Base-by-base conservation (phyloP, 92 coral and sea anemone genomes). In the Siderastrea siderea region DNA sequence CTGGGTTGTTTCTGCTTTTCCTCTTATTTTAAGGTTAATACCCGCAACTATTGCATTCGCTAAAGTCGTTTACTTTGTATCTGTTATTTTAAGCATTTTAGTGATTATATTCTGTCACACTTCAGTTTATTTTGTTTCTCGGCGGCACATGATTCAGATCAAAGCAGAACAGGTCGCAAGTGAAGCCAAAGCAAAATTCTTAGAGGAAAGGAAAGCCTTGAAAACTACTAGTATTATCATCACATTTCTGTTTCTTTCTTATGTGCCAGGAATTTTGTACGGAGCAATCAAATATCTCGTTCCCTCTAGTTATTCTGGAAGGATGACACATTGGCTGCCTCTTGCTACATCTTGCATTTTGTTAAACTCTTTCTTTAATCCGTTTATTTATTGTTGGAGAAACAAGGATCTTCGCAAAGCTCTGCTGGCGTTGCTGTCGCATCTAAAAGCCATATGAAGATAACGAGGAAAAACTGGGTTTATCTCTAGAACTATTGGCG, bases 191-290 rank as follows among this genome's bases (percentile, higher is more conserved):
- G 61, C 54, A 9, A 64, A 79, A 5, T 64, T 79, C 73, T 62
- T 79, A 48, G 47, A 47, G 47, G 83, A 79, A 2, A 63, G n/a
- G n/a, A 74, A 51, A 74, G 79, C 79, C 5, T 47, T 50, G n/a
- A 79, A 62, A 65, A 79, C 83, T 7, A 79, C 83, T 1, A 79
- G 47, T 3, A 79, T 63, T 6, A 79, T 79, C 11, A 47, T 79
- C 15, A 47, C 60, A 12, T 12, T 79, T 51, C 59, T 79, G 47
- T 79, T 79, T 11, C 54, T 79, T 5, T 79, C 71, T 13, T 79
- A 79, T 26, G 57, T 79, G 47, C 83, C 83, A n/a, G 59, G 71
- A 15, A 19, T 79, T 62, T 63, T 66, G 59, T 64, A 79, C 84
- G 84, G 47, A 7, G 71, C 46, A 11, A 12, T 79, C 4, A 63